A percentile compares a stretch with the other conserved stretches of the same genome.
Evolutionary conservation across 2,888 invertebrate genomes (phyloP).

Genomic region (Phytoseiulus persimilis): DNA sequence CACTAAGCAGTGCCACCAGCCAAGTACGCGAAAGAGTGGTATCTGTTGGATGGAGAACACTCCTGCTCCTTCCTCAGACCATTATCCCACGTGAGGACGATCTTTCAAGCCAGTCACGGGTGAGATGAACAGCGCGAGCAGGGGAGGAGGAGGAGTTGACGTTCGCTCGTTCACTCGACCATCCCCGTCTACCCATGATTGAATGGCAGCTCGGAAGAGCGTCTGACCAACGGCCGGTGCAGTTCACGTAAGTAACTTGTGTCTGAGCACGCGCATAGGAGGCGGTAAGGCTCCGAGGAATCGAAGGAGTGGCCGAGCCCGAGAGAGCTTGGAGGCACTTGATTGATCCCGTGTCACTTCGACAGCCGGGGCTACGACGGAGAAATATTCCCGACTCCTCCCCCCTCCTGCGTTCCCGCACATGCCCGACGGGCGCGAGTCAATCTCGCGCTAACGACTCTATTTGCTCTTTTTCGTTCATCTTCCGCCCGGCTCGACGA

Average conservation of each 20-base stretch:
- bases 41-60: not conserved
- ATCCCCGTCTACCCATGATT: not conserved
- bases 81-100: not conserved
- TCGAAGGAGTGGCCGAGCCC: too few species aligned
- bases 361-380: too few species aligned
- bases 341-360: too few species aligned
- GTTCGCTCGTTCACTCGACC: not conserved
- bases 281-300: too few species aligned
- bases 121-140: not conserved
- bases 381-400: too few species aligned
- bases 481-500: not conserved
- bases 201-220: not conserved
- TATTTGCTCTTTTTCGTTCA: not conserved
- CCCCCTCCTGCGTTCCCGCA: not conserved
- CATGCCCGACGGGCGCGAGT: not conserved
- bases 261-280: too few species aligned
- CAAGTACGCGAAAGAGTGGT: not conserved
- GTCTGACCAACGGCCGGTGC: not conserved
- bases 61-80: not conserved
- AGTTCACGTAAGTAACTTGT: too few species aligned
- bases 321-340: too few species aligned
- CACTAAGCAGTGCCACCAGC: not conserved
- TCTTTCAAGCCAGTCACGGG: not conserved
- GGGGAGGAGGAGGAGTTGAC: not conserved
- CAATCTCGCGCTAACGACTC: not conserved